Base-by-base conservation (phyloP, 2,888 invertebrate species). In the Apodemia duryi region DNA sequence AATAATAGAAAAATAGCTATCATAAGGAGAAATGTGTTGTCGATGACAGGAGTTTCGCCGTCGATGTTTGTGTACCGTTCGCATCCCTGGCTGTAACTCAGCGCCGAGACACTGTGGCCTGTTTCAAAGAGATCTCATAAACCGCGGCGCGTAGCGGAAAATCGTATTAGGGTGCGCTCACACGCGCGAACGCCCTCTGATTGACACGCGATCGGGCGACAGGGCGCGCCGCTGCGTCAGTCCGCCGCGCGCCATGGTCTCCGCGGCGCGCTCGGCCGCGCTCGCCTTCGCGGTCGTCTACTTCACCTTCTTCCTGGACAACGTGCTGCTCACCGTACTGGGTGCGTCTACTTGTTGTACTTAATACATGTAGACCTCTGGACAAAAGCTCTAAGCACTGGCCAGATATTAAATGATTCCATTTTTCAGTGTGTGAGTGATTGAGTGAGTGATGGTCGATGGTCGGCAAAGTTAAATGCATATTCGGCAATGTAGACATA, bases 301-400 rank as follows among this genome's bases (percentile, higher is more conserved):
- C 81, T 83, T 95, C 68, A 95, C 96, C 1, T 94, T 97, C 80
- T 93, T 97, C 75, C 85, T 96, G 82, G 98, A 98, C 89, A 98
- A 98, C 85, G 94, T 97, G 69, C 92, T 98, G 32, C 92, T 98
- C 62, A 98, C 98, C 49, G 96, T 97, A 51, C 95, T 98, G 63
- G 98, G 98, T 98, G 86, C 94, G 95, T 72, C 21, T 1, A 11
- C 4, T 54, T 32, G 4, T 29, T 54, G 4, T 5, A 46, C 13
- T 13, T 43, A 2, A 43, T 11, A 43, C 43, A 4, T 43, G 9
- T 1, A 10, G 1, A 43, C 9, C 10, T 43, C 10, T 10, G 10
- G 10, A 41, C 41, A 7, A 43, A 10, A 43, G 43, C 43, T 43
- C 43, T 0, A 43, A 11, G 7, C 38, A 7, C 7, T 6, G 7